Evolutionary conservation across 2,888 invertebrate species (phyloP).

Genomic region (Thysanoteuthis rhombus): DNA sequence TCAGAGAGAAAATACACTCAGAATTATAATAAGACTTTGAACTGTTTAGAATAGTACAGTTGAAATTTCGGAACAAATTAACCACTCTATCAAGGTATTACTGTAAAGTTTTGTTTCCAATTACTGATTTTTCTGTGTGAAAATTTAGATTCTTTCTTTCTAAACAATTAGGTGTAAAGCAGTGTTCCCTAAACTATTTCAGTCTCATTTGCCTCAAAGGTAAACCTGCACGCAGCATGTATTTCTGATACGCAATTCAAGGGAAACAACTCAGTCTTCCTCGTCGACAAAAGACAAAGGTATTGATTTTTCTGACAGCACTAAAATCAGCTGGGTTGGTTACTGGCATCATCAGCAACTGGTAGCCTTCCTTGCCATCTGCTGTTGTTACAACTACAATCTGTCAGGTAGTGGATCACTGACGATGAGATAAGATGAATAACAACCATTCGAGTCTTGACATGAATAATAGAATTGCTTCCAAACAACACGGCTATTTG

Average conservation of each 20-base stretch:
- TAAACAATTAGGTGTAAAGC: too few species aligned
- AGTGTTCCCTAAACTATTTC: too few species aligned
- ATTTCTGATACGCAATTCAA: background rate
- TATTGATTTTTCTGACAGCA: background rate
- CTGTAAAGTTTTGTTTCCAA: too few species aligned
- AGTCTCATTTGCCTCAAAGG: too few species aligned
- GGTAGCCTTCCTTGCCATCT: background rate
- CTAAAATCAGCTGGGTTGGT: background rate
- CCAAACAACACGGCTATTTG: background rate
- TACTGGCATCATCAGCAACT: background rate
- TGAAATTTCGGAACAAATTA: too few species aligned
- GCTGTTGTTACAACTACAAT: background rate
- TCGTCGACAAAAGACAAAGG: background rate
- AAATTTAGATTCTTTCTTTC: too few species aligned
- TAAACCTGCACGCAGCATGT: too few species aligned
- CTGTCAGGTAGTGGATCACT: background rate
- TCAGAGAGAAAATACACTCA: too few species aligned
- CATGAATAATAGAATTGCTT: background rate
- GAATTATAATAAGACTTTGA: too few species aligned
- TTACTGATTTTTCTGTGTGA: too few species aligned
- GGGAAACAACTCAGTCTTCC: background rate
- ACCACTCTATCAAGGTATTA: too few species aligned
- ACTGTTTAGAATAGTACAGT: too few species aligned
- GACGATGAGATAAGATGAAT: background rate
- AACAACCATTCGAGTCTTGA: background rate